Conservation (phyloP, 2,888 invertebrate genomes). For the Chesias legatella region DNA sequence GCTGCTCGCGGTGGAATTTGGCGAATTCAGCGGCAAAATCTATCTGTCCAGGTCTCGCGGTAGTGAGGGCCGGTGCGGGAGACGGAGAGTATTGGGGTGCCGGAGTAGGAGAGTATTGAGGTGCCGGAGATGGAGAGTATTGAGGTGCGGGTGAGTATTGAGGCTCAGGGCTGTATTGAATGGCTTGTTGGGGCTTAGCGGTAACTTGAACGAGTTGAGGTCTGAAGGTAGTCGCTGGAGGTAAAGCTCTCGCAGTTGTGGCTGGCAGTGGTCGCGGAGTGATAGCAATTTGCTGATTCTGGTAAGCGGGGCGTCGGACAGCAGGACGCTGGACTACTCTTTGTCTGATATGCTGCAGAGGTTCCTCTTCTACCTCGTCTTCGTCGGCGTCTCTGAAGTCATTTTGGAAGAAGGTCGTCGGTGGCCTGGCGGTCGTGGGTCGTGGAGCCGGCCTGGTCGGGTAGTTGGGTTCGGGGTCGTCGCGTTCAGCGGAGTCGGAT, state of each 20-base stretch:
- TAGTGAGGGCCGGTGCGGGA: slow-evolving; percentile 52
- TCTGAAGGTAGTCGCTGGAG: slow-evolving; percentile 84
- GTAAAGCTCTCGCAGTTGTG: slow-evolving; percentile 72
- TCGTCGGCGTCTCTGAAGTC: slow-evolving; percentile 84
- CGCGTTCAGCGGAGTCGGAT: slow-evolving; percentile 80
- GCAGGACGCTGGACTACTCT: slow-evolving; percentile 73
- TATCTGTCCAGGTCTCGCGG: slow-evolving; percentile 57
- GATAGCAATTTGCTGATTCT: slow-evolving; percentile 77
- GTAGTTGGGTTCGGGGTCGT: slow-evolving; percentile 83
- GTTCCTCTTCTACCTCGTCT: slow-evolving; percentile 79
- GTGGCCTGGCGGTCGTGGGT: slow-evolving; percentile 75
- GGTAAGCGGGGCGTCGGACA: slow-evolving; percentile 65
- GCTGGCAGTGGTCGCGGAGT: slow-evolving; percentile 81
- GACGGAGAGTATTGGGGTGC: slow-evolving; percentile 48
- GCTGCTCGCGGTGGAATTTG: slow-evolving; percentile 85
- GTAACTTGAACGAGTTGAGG: slow-evolving; percentile 83
- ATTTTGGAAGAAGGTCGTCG: slow-evolving; percentile 87
- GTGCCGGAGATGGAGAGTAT: slow-evolving; percentile 57
- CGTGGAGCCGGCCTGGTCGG: slow-evolving; percentile 67
- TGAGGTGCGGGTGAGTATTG: slow-evolving; percentile 69
- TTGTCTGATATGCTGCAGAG: slow-evolving; percentile 67
- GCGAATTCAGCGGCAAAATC: slow-evolving; percentile 89
- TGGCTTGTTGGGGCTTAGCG: slow-evolving; percentile 70
- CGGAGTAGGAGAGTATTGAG: slow-evolving; percentile 50
- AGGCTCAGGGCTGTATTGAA: slow-evolving; percentile 68